Evolutionary conservation across 2,113 vertebrate species (phyloP).

Genomic region (Zeus faber): DNA sequence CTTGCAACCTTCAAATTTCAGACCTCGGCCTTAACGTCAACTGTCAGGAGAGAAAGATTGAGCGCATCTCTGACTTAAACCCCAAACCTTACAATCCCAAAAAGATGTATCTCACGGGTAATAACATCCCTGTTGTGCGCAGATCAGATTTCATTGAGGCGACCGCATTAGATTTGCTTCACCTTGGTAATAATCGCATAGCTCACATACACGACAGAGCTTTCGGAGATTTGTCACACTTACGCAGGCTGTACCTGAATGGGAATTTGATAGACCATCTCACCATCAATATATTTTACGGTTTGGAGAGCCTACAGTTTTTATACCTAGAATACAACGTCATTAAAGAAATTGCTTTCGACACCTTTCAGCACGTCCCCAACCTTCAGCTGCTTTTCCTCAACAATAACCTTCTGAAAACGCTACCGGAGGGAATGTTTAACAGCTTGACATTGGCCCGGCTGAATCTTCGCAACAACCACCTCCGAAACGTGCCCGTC

Average conservation of each 20-base stretch:
- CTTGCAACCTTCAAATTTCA: conserved; percentile 96
- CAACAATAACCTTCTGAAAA: conserved; percentile 93
- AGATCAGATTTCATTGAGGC: conserved; percentile 89
- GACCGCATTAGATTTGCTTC: conserved; percentile 90
- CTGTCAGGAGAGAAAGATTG: conserved; percentile 95
- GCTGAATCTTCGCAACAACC: conserved; percentile 91
- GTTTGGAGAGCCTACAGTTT: conserved; percentile 91
- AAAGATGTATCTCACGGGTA: conserved; percentile 97
- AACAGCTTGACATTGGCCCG: conserved; percentile 85
- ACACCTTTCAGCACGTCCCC: conserved; percentile 86
- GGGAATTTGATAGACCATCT: conserved; percentile 92
- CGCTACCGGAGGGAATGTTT: conserved; percentile 85
- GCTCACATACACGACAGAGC: conserved; percentile 86
- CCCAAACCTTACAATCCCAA: conserved; percentile 98
- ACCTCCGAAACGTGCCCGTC: conserved; percentile 86
- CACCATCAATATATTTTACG: conserved; percentile 84
- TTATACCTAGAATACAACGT: conserved; percentile 96
- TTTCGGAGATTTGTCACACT: conserved; percentile 87
- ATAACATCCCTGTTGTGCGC: conserved; percentile 87
- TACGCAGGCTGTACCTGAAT: conserved; percentile 93
- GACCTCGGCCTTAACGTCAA: conserved; percentile 98
- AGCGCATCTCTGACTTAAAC: conserved; percentile 88
- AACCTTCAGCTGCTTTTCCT: conserved; percentile 96
- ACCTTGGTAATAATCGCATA: conserved; percentile 95
- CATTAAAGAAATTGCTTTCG: conserved; percentile 85